phyloP scores from a whole-genome alignment of 2,888 invertebrate genomes.

The Macrophya alboannulata region DNA sequence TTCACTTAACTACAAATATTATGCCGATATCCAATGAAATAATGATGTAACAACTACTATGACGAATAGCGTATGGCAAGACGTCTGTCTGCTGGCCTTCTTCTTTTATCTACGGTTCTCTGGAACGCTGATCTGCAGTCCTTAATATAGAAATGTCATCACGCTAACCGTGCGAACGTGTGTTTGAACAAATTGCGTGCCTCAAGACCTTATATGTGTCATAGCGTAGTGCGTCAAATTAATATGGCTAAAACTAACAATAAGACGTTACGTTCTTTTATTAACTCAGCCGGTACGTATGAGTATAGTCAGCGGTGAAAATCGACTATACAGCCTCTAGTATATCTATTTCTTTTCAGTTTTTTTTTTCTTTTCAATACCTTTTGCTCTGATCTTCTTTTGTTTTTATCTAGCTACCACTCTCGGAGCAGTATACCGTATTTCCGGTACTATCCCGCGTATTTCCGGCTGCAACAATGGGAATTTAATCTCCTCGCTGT shows the following conservation, averaged over 20 bases:
- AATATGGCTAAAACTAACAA: neutral
- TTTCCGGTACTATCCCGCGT: conserved; percentile 42
- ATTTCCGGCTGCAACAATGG: conserved; percentile 51
- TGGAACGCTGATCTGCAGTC: neutral
- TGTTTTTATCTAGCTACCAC: neutral
- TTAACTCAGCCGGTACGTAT: neutral
- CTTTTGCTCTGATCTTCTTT: conserved; percentile 1
- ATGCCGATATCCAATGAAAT: neutral
- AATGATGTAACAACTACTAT: neutral
- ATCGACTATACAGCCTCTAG: neutral
- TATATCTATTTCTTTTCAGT: neutral
- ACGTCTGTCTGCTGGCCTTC: neutral
- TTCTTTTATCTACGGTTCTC: conserved; percentile 15
- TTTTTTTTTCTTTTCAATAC: neutral
- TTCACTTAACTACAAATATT: neutral
- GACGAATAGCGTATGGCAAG: neutral
- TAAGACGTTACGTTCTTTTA: neutral
- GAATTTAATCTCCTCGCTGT: conserved; percentile 34
- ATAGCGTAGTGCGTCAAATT: neutral
- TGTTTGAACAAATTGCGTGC: conserved; percentile 49
- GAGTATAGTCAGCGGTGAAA: neutral
- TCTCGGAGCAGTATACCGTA: conserved; percentile 39
- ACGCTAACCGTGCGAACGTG: conserved; percentile 35
- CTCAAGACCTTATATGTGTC: conserved; percentile 1
- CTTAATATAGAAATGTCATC: conserved; percentile 53